These are phyloP conservation scores for Parazoanthus darwini DNA, from an alignment of 92 coral and sea anemone genomes.

Conservation along the genomic window DNA sequence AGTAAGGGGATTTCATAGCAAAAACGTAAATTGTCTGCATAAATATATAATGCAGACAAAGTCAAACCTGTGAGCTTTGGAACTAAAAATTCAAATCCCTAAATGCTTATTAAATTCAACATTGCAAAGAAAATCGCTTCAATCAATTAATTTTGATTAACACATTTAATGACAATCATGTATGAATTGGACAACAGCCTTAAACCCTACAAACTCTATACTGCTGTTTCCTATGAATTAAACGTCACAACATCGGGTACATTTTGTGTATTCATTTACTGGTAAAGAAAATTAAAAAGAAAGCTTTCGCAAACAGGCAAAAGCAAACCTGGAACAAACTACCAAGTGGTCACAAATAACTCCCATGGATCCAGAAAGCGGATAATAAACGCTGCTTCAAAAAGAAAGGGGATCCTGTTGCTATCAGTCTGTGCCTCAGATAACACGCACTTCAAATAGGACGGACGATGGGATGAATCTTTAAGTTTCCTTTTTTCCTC, in stretches of 20 bases:
- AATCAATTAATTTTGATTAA: not conserved
- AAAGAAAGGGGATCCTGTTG: constrained; percentile 10
- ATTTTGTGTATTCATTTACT: not conserved
- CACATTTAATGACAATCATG: not conserved
- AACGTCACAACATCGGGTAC: not conserved
- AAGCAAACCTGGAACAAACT: constrained; percentile 34
- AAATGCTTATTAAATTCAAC: too few relatives aligned
- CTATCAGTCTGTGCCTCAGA: not conserved
- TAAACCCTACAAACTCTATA: not conserved
- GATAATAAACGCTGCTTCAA: not conserved
- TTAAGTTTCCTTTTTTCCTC: not conserved
- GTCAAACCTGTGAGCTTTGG: too few relatives aligned
- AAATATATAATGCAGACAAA: too few relatives aligned
- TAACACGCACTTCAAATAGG: not conserved
- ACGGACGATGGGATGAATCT: not conserved
- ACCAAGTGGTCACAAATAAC: constrained; percentile 9
- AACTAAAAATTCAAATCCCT: too few relatives aligned
- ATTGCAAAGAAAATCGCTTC: not conserved
- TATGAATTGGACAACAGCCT: not conserved
- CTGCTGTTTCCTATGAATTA: not conserved
- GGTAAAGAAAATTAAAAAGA: not conserved
- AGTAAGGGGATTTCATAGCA: too few relatives aligned
- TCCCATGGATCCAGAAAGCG: not conserved
- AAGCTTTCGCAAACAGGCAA: constrained; percentile 11
- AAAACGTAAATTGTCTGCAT: too few relatives aligned